A percentile compares a stretch with the other conserved stretches of the same genome.
These are phyloP conservation scores for Monarcha castaneiventris DNA, from an alignment of 2,113 vertebrate genomes.

Conservation along the genomic window DNA sequence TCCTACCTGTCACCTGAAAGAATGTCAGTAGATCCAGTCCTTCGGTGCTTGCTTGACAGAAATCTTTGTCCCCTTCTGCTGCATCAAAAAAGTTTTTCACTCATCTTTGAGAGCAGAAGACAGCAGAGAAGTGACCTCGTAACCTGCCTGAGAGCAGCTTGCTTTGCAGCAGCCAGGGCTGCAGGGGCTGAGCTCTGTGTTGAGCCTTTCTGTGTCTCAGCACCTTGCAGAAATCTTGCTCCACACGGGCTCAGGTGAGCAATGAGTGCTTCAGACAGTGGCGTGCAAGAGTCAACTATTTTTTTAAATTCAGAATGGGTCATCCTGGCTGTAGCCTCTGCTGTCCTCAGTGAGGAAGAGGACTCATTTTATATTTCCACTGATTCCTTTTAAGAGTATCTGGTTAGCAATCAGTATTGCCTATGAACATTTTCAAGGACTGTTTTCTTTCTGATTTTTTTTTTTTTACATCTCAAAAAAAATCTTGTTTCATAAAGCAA, in stretches of 20 bases:
- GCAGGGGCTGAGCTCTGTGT: background rate
- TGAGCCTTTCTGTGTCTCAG: background rate
- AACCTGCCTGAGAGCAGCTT: background rate
- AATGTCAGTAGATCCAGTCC: background rate
- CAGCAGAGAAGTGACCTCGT: background rate
- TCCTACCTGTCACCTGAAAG: background rate
- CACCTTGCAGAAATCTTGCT: background rate
- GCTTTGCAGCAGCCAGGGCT: background rate
- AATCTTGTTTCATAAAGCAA: background rate
- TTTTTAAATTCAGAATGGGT: background rate
- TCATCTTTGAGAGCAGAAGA: background rate
- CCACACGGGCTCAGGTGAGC: background rate
- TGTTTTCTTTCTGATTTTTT: background rate
- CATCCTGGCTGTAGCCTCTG: background rate
- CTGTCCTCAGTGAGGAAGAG: background rate
- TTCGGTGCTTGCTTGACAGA: background rate
- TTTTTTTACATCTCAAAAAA: no score
- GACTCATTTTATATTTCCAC: background rate
- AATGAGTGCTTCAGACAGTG: background rate
- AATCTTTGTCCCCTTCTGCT: background rate
- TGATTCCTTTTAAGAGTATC: background rate
- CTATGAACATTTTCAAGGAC: background rate
- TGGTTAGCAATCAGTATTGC: background rate
- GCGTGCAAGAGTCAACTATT: background rate
- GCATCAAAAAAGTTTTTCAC: background rate